A percentile compares a stretch with the other conserved stretches of the same genome.
Conservation (phyloP, 2,797 vertebrate species). For the Orientallactaga sibirica region DNA sequence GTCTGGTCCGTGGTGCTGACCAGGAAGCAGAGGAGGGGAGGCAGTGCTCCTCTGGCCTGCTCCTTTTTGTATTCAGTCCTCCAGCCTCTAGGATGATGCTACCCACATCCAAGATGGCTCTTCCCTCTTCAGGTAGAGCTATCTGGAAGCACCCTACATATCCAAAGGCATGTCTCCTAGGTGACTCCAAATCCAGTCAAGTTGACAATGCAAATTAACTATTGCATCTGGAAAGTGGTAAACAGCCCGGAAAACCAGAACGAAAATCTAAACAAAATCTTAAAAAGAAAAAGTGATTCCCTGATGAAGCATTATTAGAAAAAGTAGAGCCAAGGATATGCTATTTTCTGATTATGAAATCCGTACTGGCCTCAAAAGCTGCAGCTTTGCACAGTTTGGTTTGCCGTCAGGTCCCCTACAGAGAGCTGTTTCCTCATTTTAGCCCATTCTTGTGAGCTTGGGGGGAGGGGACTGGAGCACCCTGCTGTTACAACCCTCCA, state of each 20-base stretch:
- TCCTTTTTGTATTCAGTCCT: background rate
- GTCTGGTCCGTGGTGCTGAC: background rate
- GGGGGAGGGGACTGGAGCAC: background rate
- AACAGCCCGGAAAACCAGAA: background rate
- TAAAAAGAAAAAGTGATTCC: background rate
- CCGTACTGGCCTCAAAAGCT: background rate
- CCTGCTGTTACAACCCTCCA: background rate
- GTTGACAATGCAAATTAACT: background rate
- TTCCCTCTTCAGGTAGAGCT: background rate
- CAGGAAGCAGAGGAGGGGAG: background rate
- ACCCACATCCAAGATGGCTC: background rate
- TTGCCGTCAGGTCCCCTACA: background rate
- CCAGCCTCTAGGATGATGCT: background rate
- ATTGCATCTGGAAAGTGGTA: background rate
- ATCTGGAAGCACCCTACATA: background rate
- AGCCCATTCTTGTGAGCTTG: conserved; percentile 48
- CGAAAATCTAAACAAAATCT: conserved; percentile 3
- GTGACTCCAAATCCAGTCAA: background rate
- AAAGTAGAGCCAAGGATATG: background rate
- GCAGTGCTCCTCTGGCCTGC: background rate
- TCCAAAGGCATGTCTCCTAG: background rate
- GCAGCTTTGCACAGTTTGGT: background rate
- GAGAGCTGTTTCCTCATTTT: conserved; percentile 1
- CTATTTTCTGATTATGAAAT: background rate
- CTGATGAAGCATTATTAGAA: background rate